Conservation (phyloP, 1,140 invertebrate genomes). For the Cydia pomonella region DNA sequence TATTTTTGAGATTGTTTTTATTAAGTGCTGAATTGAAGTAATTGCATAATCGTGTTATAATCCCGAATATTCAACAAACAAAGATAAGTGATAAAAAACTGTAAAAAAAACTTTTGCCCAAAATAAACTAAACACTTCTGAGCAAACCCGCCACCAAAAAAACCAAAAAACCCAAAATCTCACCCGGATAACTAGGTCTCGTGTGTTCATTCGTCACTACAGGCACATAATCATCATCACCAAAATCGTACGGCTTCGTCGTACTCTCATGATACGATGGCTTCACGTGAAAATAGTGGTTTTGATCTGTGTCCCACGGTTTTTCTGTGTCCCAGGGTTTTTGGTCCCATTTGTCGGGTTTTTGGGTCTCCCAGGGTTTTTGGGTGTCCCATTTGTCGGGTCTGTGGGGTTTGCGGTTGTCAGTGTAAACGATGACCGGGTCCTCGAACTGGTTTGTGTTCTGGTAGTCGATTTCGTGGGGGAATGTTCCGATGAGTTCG, state of each 20-base stretch:
- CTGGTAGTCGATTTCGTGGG: conserved; percentile 77
- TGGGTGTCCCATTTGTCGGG: conserved; percentile 50
- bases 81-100: not conserved
- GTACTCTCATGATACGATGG: conserved; percentile 77
- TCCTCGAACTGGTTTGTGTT: conserved; percentile 78
- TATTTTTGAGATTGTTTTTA: no score
- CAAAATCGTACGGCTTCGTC: conserved; percentile 63
- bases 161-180: conserved; percentile 51
- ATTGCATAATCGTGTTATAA: no score
- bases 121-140: conserved; percentile 38
- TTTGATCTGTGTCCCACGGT: conserved; percentile 62
- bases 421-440: conserved; percentile 78
- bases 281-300: conserved; percentile 76
- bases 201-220: conserved; percentile 62
- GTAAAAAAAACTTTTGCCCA: not conserved
- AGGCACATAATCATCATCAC: conserved; percentile 74
- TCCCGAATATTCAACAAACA: no score
- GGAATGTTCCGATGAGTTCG: conserved; percentile 82
- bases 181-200: conserved; percentile 76
- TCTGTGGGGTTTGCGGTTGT: conserved; percentile 66
- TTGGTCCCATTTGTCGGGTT: conserved; percentile 54
- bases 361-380: conserved; percentile 49
- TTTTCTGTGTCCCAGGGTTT: conserved; percentile 54
- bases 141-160: conserved; percentile 43
- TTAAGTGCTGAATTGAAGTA: no score